Conservation (phyloP, 2,113 vertebrate species). For the Hemichromis elongatus region DNA sequence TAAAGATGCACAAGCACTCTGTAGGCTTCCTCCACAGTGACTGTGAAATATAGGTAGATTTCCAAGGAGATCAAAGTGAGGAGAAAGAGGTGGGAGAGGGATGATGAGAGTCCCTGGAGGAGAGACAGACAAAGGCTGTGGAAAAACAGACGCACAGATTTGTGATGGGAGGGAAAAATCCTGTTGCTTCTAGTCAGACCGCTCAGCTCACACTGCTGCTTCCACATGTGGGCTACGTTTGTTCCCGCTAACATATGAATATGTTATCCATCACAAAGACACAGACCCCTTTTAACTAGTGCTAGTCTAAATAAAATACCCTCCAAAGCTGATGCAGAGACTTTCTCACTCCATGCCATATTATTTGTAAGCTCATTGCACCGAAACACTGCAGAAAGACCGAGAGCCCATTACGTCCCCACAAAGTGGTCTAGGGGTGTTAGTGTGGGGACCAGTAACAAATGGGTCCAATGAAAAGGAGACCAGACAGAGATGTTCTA, state of each 20-base stretch:
- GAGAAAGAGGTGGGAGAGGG: not conserved
- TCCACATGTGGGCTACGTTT: not conserved
- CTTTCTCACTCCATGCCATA: not conserved
- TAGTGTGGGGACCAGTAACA: no score
- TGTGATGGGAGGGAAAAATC: not conserved
- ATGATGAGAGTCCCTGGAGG: constrained; percentile 9
- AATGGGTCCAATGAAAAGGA: no score
- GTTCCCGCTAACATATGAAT: not conserved
- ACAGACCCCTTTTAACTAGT: not conserved
- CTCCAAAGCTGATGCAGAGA: not conserved
- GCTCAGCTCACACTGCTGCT: not conserved
- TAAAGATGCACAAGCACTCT: not conserved
- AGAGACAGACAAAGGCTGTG: not conserved
- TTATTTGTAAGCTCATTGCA: not conserved
- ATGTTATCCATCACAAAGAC: fast-evolving
- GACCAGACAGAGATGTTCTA: no score
- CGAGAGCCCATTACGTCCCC: no score
- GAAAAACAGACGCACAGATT: not conserved
- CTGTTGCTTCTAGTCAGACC: not conserved
- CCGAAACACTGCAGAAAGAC: not conserved
- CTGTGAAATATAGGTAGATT: not conserved
- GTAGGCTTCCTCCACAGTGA: not conserved
- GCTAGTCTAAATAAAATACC: not conserved
- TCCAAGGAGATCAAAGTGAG: not conserved
- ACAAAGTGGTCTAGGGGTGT: no score